Evolutionary conservation across 2,888 invertebrate genomes (phyloP).

Genomic region (Protophormia terraenovae): DNA sequence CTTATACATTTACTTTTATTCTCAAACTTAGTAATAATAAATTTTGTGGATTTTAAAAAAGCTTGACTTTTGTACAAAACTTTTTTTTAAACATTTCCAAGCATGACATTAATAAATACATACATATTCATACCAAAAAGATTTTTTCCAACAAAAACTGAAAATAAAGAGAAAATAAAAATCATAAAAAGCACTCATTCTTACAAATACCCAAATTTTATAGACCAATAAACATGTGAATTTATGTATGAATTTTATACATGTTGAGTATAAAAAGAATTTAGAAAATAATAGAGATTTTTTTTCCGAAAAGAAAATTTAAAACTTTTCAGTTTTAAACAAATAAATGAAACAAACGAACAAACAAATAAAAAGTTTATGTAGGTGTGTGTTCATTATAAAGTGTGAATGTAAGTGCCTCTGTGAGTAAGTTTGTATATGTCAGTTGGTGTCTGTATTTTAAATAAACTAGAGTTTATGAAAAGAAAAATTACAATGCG

Average conservation of each 20-base stretch:
- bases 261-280: neutral
- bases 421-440: neutral
- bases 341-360: constrained; percentile 24
- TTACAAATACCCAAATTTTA: constrained; percentile 40
- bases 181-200: neutral
- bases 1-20: neutral
- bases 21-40: neutral
- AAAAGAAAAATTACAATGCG: constrained; percentile 58
- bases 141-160: neutral
- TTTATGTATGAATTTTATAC: constrained; percentile 49
- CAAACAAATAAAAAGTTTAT: constrained; percentile 10
- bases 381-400: neutral
- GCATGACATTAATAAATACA: constrained; percentile 19
- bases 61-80: constrained; percentile 6
- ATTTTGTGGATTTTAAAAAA: neutral
- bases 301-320: constrained; percentile 8
- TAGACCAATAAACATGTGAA: constrained; percentile 63
- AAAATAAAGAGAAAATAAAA: neutral
- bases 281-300: constrained; percentile 12
- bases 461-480: neutral
- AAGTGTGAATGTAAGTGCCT: constrained; percentile 23
- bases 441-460: neutral
- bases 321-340: constrained; percentile 37
- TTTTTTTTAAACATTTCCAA: constrained; percentile 6
- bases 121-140: neutral